phyloP scores from a whole-genome alignment of 92 coral and sea anemone species.

The Parazoanthus atlanticus region DNA sequence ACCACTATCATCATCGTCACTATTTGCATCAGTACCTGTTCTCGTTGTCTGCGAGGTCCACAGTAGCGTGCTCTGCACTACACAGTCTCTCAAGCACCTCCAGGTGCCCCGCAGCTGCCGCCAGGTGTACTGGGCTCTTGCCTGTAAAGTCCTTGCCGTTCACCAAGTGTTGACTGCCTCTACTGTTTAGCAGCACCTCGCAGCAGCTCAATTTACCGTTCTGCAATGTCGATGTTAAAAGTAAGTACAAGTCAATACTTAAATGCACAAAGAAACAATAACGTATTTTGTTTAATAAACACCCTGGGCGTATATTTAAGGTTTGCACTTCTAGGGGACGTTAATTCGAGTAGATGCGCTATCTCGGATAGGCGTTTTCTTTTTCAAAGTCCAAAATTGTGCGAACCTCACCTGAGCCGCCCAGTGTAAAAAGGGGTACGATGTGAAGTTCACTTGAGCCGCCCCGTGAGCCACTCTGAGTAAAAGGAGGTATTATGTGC shows the following conservation, averaged over 20 bases:
- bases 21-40: constrained; percentile 50
- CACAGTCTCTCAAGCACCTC: constrained; percentile 66
- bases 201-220: constrained; percentile 77
- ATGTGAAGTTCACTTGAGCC: neutral
- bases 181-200: constrained; percentile 61
- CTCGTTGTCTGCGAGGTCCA: constrained; percentile 64
- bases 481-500: neutral
- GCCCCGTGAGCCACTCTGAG: neutral
- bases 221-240: constrained; percentile 33
- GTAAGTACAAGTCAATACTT: neutral
- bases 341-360: no score
- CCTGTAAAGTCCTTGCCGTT: constrained; percentile 92
- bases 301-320: no score
- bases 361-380: no score
- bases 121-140: constrained; percentile 79
- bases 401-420: no score
- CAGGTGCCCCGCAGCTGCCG: constrained; percentile 82
- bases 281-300: no score
- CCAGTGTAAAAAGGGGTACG: no score
- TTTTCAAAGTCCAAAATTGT: no score
- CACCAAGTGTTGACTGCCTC: constrained; percentile 72
- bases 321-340: no score
- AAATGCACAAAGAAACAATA: neutral
- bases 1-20: no score
- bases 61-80: constrained; percentile 60